Evolutionary conservation across 2,888 invertebrate genomes (phyloP).

Genomic region (Capitulum mitella): DNA sequence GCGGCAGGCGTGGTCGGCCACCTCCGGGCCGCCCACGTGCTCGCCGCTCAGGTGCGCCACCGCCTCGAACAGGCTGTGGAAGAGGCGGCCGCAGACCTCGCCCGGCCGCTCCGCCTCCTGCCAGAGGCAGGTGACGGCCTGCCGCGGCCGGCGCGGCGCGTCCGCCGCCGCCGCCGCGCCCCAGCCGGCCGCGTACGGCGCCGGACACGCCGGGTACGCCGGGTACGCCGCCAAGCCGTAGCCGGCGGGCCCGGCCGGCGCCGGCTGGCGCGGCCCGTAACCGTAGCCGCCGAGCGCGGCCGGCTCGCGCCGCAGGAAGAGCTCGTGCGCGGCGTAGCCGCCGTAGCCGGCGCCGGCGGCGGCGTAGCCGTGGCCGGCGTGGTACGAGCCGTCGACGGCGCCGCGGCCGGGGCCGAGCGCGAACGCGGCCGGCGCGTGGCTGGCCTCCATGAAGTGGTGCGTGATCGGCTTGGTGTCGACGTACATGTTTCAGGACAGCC

Average conservation of each 20-base stretch:
- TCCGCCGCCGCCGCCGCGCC: background rate
- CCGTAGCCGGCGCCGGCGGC: too few relatives aligned
- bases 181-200: background rate
- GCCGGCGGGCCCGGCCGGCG: too few relatives aligned
- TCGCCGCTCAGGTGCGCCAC: conserved; percentile 95
- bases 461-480: too few relatives aligned
- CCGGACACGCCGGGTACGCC: background rate
- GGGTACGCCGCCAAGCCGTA: background rate
- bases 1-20: conserved; percentile 92
- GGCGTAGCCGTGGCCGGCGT: too few relatives aligned
- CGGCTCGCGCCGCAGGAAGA: too few relatives aligned
- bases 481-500: too few relatives aligned
- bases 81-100: conserved; percentile 71
- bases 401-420: too few relatives aligned
- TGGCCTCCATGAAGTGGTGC: too few relatives aligned
- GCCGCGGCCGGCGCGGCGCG: background rate
- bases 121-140: background rate
- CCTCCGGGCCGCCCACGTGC: conserved; percentile 96
- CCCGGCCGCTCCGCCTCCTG: background rate
- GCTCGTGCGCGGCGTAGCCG: too few relatives aligned
- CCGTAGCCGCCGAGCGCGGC: background rate
- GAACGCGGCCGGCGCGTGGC: too few relatives aligned
- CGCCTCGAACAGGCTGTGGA: conserved; percentile 89
- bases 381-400: too few relatives aligned
- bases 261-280: background rate